These are phyloP conservation scores for Ferdinandea cuprea DNA, from an alignment of 2,888 invertebrate species.

Conservation along the genomic window DNA sequence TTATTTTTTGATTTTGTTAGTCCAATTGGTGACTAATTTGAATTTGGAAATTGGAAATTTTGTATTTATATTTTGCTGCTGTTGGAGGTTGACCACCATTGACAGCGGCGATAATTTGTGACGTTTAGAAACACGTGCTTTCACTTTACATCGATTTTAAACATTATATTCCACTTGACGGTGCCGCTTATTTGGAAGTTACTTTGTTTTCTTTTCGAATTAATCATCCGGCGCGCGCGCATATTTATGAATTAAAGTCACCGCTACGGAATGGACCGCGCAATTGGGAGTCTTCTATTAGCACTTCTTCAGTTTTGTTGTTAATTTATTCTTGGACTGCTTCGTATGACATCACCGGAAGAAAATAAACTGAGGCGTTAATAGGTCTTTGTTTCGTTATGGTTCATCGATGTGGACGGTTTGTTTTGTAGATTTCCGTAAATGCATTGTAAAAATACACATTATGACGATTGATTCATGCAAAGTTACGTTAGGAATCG, in stretches of 20 bases:
- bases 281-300: background rate
- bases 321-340: background rate
- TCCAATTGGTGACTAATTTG: slow-evolving; percentile 9
- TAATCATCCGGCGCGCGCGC: background rate
- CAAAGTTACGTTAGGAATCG: too few relatives aligned
- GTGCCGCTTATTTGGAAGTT: background rate
- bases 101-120: slow-evolving; percentile 22
- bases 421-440: too few relatives aligned
- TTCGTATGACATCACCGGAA: slow-evolving; percentile 45
- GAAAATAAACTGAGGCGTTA: slow-evolving; percentile 22
- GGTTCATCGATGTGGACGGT: background rate
- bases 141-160: slow-evolving; percentile 26
- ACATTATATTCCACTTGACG: background rate
- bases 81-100: slow-evolving; percentile 21
- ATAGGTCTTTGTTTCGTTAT: background rate
- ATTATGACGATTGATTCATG: too few relatives aligned
- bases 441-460: too few relatives aligned
- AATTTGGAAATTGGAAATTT: background rate
- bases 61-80: background rate
- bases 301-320: slow-evolving; percentile 3
- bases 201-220: background rate
- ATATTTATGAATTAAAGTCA: slow-evolving; percentile 5
- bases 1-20: too few relatives aligned
- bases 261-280: too few relatives aligned
- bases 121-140: slow-evolving; percentile 63